A percentile compares a stretch with the other conserved stretches of the same genome.
Evolutionary conservation across 2,797 vertebrate species (phyloP).

Genomic region (Intellagama lesueurii): DNA sequence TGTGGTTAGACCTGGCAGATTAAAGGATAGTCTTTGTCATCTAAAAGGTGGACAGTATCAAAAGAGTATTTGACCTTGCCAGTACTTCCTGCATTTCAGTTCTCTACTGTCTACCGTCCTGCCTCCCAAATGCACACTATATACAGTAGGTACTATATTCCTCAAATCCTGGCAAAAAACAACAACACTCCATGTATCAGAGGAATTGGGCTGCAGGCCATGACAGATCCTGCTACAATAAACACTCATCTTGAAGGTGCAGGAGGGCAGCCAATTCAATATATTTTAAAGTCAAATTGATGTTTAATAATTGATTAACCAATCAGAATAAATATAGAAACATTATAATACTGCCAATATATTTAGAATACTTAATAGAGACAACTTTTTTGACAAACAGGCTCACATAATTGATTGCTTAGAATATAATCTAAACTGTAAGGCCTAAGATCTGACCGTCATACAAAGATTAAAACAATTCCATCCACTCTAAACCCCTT

Average conservation of each 20-base stretch:
- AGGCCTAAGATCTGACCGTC: background rate
- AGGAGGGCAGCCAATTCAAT: background rate
- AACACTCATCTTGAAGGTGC: background rate
- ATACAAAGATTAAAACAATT: constrained; percentile 8
- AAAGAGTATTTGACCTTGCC: background rate
- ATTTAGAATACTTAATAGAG: constrained; percentile 7
- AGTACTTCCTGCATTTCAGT: background rate
- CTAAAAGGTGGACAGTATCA: background rate
- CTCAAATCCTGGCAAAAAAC: background rate
- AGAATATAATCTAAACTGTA: constrained; percentile 8
- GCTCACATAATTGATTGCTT: background rate
- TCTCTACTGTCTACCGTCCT: background rate
- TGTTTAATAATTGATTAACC: constrained; percentile 20
- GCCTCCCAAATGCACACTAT: background rate
- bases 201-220: background rate
- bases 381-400: background rate
- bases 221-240: background rate
- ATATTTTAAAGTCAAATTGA: background rate
- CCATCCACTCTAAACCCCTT: background rate
- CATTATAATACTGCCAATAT: background rate
- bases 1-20: background rate
- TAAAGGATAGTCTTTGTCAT: background rate
- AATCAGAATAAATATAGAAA: constrained; percentile 7
- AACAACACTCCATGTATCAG: background rate
- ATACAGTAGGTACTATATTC: background rate